Conservation (phyloP, 2,797 vertebrate species). For the Otolemur crassicaudatus region DNA sequence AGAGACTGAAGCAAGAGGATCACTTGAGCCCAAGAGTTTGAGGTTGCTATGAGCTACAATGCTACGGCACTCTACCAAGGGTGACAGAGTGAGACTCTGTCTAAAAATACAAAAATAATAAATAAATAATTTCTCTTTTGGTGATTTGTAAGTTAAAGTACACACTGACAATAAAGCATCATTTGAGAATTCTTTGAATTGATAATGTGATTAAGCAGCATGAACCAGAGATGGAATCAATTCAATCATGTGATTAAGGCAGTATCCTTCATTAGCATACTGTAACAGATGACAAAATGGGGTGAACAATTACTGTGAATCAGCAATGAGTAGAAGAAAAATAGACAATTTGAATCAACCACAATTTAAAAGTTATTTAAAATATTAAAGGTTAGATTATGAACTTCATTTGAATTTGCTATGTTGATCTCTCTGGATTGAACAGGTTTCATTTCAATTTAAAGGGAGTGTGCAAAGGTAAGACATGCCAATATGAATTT, state of each 20-base stretch:
- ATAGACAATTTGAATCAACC: conserved; percentile 48
- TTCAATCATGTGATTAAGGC: conserved; percentile 4
- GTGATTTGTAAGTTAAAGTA: conserved; percentile 90
- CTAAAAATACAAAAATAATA: neutral
- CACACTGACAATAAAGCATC: conserved; percentile 51
- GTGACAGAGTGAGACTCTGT: neutral
- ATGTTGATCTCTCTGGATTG: conserved; percentile 25
- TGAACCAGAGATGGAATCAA: conserved; percentile 48
- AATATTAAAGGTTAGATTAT: neutral
- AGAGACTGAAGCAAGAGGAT: no score
- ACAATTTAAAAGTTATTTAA: conserved; percentile 60
- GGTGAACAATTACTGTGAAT: conserved; percentile 10
- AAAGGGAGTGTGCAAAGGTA: conserved; percentile 47
- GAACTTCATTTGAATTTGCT: conserved; percentile 52
- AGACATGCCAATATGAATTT: neutral
- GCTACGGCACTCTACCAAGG: no score
- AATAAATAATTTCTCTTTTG: conserved; percentile 90
- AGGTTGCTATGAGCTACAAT: no score
- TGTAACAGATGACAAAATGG: conserved; percentile 49
- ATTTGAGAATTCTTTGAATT: conserved; percentile 62
- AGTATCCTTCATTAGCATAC: conserved; percentile 46
- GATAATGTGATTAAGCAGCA: conserved; percentile 44
- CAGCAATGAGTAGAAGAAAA: conserved; percentile 31
- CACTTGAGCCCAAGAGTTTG: no score
- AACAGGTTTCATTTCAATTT: conserved; percentile 42